Percentiles rank a stretch among this genome's conserved stretches.
Conservation (phyloP, 2,797 vertebrate genomes). For the Argyrosomus regius region DNA sequence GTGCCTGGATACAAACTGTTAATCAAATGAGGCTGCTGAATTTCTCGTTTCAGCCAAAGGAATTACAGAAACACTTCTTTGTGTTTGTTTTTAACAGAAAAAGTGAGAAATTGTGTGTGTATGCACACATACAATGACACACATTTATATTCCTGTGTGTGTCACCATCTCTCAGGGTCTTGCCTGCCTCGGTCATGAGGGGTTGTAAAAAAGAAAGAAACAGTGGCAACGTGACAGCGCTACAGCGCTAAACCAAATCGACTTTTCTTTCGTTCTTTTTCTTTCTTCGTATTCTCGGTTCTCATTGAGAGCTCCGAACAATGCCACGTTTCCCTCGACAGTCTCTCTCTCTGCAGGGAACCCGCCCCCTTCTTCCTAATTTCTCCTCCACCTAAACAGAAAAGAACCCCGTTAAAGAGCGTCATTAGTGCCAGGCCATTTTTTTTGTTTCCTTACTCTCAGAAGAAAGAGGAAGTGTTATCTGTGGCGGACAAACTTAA, state of each 20-base stretch:
- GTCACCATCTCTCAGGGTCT: conserved; percentile 50
- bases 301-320: conserved; percentile 78
- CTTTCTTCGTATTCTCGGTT: conserved; percentile 62
- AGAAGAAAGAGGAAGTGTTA: conserved; percentile 89
- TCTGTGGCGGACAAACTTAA: conserved; percentile 91
- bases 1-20: conserved; percentile 12
- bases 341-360: conserved; percentile 83
- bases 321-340: conserved; percentile 80
- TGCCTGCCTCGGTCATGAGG: conserved; percentile 51
- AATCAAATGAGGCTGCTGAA: conserved; percentile 10
- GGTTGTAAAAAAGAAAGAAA: conserved; percentile 65
- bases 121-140: conserved; percentile 28
- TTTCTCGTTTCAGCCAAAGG: conserved; percentile 23
- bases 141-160: conserved; percentile 45
- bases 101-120: conserved; percentile 10
- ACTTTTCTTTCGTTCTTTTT: conserved; percentile 62
- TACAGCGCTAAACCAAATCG: conserved; percentile 58
- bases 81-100: conserved; percentile 37
- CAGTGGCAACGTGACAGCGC: conserved; percentile 61
- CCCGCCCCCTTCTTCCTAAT: conserved; percentile 81
- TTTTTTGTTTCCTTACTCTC: conserved; percentile 81
- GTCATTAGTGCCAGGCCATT: conserved; percentile 85
- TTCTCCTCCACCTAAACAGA: conserved; percentile 86
- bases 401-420: conserved; percentile 85
- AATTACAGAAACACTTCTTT: conserved; percentile 42